Evolutionary conservation across 2,888 invertebrate species (phyloP).

Genomic region (Petrolisthes manimaculis): DNA sequence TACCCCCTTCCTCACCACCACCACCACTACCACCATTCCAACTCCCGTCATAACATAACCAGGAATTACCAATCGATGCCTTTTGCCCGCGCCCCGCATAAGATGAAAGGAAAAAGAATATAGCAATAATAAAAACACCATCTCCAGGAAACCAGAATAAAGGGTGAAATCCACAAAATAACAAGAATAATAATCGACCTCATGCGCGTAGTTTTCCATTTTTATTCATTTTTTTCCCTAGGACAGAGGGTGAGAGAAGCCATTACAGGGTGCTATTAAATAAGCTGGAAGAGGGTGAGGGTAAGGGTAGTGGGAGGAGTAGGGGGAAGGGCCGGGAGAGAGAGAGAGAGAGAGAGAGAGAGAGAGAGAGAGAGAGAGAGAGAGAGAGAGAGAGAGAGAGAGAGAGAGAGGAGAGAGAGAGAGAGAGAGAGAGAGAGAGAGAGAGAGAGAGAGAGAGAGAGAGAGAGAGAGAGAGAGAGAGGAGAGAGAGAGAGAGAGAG

Average conservation of each 20-base stretch:
- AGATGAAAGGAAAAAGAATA: not conserved
- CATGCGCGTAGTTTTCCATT: no score
- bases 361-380: conserved; percentile 24
- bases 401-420: conserved; percentile 21
- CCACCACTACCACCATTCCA: no score
- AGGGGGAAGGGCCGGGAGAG: not conserved
- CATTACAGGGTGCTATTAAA: conserved; percentile 25
- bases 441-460: not conserved
- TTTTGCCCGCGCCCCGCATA: not conserved
- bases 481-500: not conserved
- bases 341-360: conserved; percentile 3
- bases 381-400: conserved; percentile 30
- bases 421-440: conserved; percentile 16
- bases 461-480: conserved; percentile 6
- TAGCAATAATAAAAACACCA: not conserved
- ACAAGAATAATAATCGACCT: no score
- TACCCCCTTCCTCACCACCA: not conserved
- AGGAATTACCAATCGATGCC: not conserved
- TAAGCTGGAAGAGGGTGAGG: not conserved
- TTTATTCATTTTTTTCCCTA: not conserved
- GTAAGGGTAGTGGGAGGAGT: not conserved
- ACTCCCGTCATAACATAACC: not conserved
- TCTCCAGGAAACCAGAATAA: not conserved
- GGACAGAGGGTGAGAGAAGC: conserved; percentile 9
- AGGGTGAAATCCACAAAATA: no score